Conservation (phyloP, 1,140 invertebrate species). For the Drosophila arawakana region DNA sequence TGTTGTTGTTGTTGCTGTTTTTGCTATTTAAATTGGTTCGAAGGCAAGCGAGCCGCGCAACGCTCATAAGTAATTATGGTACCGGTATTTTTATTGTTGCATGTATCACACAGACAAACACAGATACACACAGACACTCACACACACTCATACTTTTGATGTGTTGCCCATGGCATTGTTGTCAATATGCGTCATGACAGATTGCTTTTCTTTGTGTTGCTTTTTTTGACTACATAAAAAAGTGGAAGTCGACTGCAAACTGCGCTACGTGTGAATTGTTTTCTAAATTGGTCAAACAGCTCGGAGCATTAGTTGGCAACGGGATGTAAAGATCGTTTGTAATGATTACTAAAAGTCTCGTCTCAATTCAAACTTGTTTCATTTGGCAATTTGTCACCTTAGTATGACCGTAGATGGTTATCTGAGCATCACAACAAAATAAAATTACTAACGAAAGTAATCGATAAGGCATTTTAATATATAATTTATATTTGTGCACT, state of each 20-base stretch:
- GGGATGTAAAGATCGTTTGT: not conserved
- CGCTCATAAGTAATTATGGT: conserved; percentile 26
- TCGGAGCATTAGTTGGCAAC: not conserved
- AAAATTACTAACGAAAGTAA: too few relatives aligned
- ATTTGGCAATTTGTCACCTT: not conserved
- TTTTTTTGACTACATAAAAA: conserved; percentile 5
- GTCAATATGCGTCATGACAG: conserved; percentile 58
- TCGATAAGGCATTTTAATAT: too few relatives aligned
- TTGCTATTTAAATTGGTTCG: conserved; percentile 39
- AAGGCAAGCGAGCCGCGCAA: conserved; percentile 34
- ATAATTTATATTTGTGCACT: too few relatives aligned
- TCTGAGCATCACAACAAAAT: too few relatives aligned
- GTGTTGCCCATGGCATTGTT: conserved; percentile 44
- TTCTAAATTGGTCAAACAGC: not conserved
- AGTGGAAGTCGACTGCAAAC: conserved; percentile 4
- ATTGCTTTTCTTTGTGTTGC: conserved; percentile 38
- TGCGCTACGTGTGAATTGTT: conserved; percentile 22
- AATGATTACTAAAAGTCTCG: not conserved
- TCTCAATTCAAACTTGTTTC: not conserved
- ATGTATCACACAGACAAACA: not conserved
- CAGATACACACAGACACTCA: too few relatives aligned
- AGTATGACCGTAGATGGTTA: too few relatives aligned
- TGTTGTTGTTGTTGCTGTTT: conserved; percentile 33
- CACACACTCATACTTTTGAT: conserved; percentile 5
- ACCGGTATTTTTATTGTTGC: conserved; percentile 39